A percentile compares a stretch with the other conserved stretches of the same genome.
Conservation (phyloP, 2,113 vertebrate genomes). For the Rhinogobius similis region DNA sequence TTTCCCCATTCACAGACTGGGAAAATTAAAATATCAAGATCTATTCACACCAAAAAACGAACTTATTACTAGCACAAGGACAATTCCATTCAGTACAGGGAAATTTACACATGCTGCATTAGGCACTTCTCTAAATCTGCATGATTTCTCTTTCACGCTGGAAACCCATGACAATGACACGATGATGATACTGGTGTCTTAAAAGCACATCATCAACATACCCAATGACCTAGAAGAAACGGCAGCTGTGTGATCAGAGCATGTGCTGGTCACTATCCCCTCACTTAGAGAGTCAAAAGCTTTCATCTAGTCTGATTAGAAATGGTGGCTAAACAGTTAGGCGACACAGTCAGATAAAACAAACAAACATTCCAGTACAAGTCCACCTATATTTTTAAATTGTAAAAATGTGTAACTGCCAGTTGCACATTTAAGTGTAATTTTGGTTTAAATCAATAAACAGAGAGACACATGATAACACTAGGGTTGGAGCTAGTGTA, state of each 20-base stretch:
- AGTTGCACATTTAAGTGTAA: neutral
- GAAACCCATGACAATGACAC: neutral
- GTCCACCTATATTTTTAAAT: neutral
- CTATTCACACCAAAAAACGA: too few species aligned
- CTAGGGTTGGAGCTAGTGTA: neutral
- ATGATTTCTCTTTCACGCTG: neutral
- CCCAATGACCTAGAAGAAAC: slow-evolving; percentile 2
- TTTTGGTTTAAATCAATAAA: neutral
- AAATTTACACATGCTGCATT: neutral
- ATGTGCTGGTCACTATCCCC: neutral
- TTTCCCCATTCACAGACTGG: too few species aligned
- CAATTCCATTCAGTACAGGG: neutral
- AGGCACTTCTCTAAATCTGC: neutral
- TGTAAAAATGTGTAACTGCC: neutral
- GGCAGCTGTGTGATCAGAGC: neutral
- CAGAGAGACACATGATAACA: neutral
- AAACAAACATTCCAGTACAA: too few species aligned
- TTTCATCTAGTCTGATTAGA: too few species aligned
- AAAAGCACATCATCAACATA: neutral
- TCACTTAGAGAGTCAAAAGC: too few species aligned
- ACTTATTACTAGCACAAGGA: neutral
- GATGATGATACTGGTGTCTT: neutral
- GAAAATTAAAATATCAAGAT: too few species aligned
- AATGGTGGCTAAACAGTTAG: too few species aligned
- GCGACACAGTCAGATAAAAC: too few species aligned